Evolutionary conservation across 2,797 vertebrate species (phyloP), one percentile per base, ranked within the genome.

Genomic region (Neosilurus hyrtlii): DNA sequence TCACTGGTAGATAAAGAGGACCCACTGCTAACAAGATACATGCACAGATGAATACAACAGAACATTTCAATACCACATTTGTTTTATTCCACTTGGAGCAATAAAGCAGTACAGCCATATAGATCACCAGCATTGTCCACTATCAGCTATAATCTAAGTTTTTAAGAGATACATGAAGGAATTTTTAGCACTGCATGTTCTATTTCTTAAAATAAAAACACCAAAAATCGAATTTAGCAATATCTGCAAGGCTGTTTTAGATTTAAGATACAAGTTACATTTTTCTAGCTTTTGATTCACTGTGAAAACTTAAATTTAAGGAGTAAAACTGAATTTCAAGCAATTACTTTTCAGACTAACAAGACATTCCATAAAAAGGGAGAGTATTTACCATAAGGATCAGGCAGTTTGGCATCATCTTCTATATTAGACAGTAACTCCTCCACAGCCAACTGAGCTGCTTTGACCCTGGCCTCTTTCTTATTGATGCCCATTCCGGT

Each of bases 401-500:
- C 89, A 52, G 88, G 88, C 37, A 86, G 35, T 16, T 85, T 72
- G 63, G 85, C 82, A 22, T 91, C 86, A 70, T 79, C 68, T 15
- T 90, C 91, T 77, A 96, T 88, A n/a, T 89, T 82, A 9, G 92
- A 93, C 24, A 97, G 89, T 0, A 98, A 89, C 26, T 97, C 96
- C 81, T 95, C 89, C 73, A 99, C 92, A 87, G 98, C 97, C 20
- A 97, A 84, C 86, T 94, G 91, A 6, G 96, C 95, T 18, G 98
- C 97, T 88, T 93, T 95, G 71, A 88, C 89, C 83, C 93, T 95
- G 30, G 97, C 96, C 49, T 95, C 94, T 89, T 98, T 99, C 89
- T 98, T 99, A 82, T 89, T 97, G 84, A 59, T 89, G n/a, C 97
- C 98, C 90, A 97, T 92, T 63, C 97, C 98, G 16, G 95, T 96